Evolutionary conservation across 1,140 invertebrate genomes (phyloP), one percentile per base, ranked within the genome.

Genomic region (Archivesica marissinica): DNA sequence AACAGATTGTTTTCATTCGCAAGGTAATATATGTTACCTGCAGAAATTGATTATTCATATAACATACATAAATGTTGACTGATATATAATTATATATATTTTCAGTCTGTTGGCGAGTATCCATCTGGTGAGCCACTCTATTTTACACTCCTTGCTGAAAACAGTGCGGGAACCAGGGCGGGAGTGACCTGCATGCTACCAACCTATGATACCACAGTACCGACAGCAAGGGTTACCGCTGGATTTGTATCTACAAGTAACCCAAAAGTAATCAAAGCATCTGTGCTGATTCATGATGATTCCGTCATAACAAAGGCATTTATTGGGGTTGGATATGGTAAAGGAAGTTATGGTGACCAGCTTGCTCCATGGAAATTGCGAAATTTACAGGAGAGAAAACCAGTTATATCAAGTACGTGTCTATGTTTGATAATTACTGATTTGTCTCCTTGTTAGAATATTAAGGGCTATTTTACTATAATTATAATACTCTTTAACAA

Each of bases 191-290:
- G 89, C 86, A 41, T 59, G 28, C 38, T 90, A 47, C 66, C 56
- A 11, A 89, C 88, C n/a, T 90, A 89, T 81, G 89, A 90, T 44
- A 70, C 74, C 25, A 88, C 87, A 52, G 0, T 25, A 0, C 76
- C 76, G 0, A 64, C 76, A 2, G 76, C 20, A 23, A 41, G 76
- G 35, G 13, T 79, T 20, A 38, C 35, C 20, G 30, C 23, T n/a
- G 76, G 35, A 15, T 79, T 79, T 50, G 15, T 2, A 17, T 17
- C 39, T 28, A 79, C 52, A 17, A 79, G 76, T 33, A 79, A 79
- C 23, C 76, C 76, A 25, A 64, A 64, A 0, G 28, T 64, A 7
- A 38, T 79, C 2, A 61, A 79, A 50, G 76, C 76, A 0, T 64
- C 54, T 1, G 28, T 79, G 6, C 15, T 79, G 33, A n/a, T 47